phyloP scores from a whole-genome alignment of 2,888 invertebrate genomes.

The Yponomeuta evonymella region DNA sequence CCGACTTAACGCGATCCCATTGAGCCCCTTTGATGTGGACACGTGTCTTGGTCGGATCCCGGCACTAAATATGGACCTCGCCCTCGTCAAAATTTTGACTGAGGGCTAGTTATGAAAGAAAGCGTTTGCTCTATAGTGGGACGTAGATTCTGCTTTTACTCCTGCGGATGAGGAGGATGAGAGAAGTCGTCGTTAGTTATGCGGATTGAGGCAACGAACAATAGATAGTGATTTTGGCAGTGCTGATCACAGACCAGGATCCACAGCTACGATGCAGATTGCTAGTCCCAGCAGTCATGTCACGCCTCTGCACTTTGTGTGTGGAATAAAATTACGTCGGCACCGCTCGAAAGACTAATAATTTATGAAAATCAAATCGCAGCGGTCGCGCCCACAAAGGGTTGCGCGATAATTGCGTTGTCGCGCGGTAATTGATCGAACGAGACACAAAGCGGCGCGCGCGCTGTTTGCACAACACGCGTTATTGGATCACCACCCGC shows the following conservation, averaged over 20 bases:
- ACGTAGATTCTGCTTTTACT: too few species aligned
- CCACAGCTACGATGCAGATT: neutral
- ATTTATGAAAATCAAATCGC: neutral
- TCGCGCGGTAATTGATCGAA: neutral
- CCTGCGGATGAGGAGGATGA: too few species aligned
- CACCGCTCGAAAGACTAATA: neutral
- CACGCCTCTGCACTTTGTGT: neutral
- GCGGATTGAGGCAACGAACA: too few species aligned
- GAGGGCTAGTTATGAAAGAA: neutral
- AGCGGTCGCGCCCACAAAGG: constrained; percentile 1
- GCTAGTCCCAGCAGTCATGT: neutral
- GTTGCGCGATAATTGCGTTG: constrained; percentile 1
- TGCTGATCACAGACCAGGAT: neutral
- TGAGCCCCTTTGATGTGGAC: neutral
- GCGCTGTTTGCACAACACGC: neutral
- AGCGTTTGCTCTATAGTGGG: too few species aligned
- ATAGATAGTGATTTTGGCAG: neutral
- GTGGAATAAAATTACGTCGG: neutral
- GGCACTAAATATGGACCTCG: neutral
- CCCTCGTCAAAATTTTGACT: neutral
- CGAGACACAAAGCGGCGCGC: neutral
- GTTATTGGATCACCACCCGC: neutral
- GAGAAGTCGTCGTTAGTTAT: too few species aligned
- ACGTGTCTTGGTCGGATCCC: neutral
- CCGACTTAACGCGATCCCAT: neutral